phyloP scores from a whole-genome alignment of 2,888 invertebrate species.

The Zaprionus obscuricornis region DNA sequence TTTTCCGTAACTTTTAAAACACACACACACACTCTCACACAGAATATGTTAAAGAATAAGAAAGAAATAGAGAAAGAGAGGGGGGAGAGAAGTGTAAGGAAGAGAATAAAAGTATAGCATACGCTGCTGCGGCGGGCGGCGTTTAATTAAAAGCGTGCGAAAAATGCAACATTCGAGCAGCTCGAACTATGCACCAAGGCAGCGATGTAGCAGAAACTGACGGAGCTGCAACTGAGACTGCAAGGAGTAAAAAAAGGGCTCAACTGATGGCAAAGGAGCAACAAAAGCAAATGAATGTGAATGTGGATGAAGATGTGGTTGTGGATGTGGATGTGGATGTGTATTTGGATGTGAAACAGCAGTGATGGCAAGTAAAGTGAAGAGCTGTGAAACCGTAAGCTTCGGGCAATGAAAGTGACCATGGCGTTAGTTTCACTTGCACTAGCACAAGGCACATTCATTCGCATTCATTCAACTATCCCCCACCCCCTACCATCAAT shows the following conservation, averaged over 20 bases:
- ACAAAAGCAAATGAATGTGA: no score
- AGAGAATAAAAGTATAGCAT: slow-evolving; percentile 39
- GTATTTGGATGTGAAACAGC: no score
- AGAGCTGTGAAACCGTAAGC: slow-evolving; percentile 1
- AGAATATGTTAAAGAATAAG: no score
- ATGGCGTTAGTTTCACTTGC: background rate
- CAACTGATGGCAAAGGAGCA: no score
- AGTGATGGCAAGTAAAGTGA: no score
- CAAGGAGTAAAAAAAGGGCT: no score
- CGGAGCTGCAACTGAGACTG: no score
- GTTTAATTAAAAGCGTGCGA: slow-evolving; percentile 72
- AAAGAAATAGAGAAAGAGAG: background rate
- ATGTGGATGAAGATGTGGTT: background rate
- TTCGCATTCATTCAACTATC: slow-evolving; percentile 7
- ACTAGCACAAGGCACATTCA: background rate
- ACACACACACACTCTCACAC: background rate
- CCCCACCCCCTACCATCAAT: background rate
- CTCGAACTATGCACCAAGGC: slow-evolving; percentile 15
- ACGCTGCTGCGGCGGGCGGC: slow-evolving; percentile 39
- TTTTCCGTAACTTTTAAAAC: slow-evolving; percentile 16
- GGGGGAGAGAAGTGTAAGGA: no score
- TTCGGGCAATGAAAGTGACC: slow-evolving; percentile 16
- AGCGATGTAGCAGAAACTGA: no score
- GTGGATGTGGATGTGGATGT: background rate
- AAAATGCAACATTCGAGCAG: slow-evolving; percentile 65